phyloP scores from a whole-genome alignment of 2,888 invertebrate genomes.

The Caenorhabditis drosophilae region DNA sequence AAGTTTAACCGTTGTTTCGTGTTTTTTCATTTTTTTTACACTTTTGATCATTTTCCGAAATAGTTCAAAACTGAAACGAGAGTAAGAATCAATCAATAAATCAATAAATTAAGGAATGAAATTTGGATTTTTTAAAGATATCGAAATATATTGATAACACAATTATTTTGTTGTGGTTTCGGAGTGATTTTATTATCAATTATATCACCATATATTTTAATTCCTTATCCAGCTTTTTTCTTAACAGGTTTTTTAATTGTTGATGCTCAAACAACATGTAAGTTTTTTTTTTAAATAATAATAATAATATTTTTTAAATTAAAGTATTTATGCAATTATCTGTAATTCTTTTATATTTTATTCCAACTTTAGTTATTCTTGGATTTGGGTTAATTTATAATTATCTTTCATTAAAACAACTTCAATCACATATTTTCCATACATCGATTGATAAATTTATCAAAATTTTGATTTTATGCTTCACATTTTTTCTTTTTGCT shows the following conservation, averaged over 20 bases:
- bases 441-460: conserved; percentile 16
- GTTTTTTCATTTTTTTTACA: conserved; percentile 10
- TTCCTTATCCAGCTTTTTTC: conserved; percentile 25
- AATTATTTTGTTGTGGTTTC: conserved; percentile 8
- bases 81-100: conserved; percentile 7
- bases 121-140: conserved; percentile 13
- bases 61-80: conserved; percentile 14
- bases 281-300: conserved; percentile 8
- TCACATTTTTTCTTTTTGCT: conserved; percentile 8
- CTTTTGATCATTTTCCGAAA: conserved; percentile 12
- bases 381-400: conserved; percentile 30
- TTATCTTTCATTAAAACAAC: conserved; percentile 21
- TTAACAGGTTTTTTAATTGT: conserved; percentile 15
- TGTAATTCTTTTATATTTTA: conserved; percentile 19
- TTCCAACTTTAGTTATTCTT: conserved; percentile 26
- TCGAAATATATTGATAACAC: conserved; percentile 22
- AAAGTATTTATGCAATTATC: conserved; percentile 22
- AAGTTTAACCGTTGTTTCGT: conserved; percentile 3
- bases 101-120: neutral
- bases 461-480: conserved; percentile 8
- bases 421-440: conserved; percentile 12
- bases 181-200: conserved; percentile 14
- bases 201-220: conserved; percentile 10
- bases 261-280: conserved; percentile 15
- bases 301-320: neutral